Percentiles rank a stretch among this genome's conserved stretches.
These are phyloP conservation scores for Andrena chrysosceles DNA, from an alignment of 2,888 invertebrate genomes.

Conservation along the genomic window DNA sequence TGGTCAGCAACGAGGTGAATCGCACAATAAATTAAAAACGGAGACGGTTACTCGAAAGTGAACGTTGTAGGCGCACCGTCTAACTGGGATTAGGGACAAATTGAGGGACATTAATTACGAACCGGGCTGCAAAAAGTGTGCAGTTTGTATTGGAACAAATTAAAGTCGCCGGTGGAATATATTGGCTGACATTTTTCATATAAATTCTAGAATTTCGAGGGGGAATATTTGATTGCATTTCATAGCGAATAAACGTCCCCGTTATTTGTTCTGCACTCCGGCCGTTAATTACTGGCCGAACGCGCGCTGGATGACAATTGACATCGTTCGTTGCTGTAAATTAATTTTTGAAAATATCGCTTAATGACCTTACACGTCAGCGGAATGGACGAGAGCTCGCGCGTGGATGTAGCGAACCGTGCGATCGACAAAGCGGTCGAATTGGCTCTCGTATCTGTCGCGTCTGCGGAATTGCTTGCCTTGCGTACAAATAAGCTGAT, in stretches of 20 bases:
- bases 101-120: not conserved
- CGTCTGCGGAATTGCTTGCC: not conserved
- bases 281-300: constrained; percentile 31
- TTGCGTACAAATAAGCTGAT: constrained; percentile 50
- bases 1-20: constrained; percentile 1
- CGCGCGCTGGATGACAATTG: constrained; percentile 21
- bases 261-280: constrained; percentile 23
- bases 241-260: constrained; percentile 24
- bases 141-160: not conserved
- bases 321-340: constrained; percentile 13
- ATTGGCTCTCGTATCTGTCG: not conserved
- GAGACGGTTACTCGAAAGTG: not conserved
- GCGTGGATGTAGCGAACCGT: not conserved
- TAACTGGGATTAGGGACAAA: not conserved
- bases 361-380: not conserved
- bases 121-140: not conserved
- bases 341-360: constrained; percentile 42
- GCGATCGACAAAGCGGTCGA: not conserved
- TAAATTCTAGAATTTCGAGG: constrained; percentile 14
- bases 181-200: constrained; percentile 9
- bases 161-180: constrained; percentile 9
- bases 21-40: constrained; percentile 22
- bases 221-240: constrained; percentile 10
- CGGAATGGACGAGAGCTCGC: not conserved
- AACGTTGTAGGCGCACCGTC: not conserved